Evolutionary conservation across 2,888 invertebrate genomes (phyloP).

Genomic region (Cyclophora punctaria): DNA sequence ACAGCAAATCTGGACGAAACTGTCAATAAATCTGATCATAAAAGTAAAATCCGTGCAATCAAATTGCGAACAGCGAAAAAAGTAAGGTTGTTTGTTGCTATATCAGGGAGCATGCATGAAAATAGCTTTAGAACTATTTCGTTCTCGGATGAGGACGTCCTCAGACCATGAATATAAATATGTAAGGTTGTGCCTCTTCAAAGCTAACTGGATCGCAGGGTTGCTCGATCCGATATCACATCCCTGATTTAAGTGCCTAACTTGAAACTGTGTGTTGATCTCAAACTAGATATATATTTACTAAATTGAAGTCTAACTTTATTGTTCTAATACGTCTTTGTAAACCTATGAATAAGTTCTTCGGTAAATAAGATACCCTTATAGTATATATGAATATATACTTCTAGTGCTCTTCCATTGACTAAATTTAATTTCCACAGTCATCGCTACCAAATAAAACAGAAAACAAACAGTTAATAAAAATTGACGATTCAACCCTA

Average conservation of each 20-base stretch:
- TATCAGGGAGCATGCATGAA: conserved; percentile 55
- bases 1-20: conserved; percentile 54
- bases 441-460: too few relatives aligned
- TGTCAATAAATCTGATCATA: conserved; percentile 70
- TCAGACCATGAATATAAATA: conserved; percentile 64
- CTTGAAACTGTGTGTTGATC: conserved; percentile 6
- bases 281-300: conserved; percentile 4
- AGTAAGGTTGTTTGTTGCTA: conserved; percentile 67
- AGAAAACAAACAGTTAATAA: too few relatives aligned
- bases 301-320: too few relatives aligned
- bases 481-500: too few relatives aligned
- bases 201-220: conserved; percentile 37
- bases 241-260: conserved; percentile 4
- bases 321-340: too few relatives aligned
- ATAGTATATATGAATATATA: too few relatives aligned
- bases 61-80: conserved; percentile 66
- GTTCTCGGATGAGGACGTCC: conserved; percentile 48
- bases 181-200: conserved; percentile 35
- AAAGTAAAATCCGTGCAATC: conserved; percentile 70
- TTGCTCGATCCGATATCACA: conserved; percentile 16
- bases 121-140: conserved; percentile 58
- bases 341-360: too few relatives aligned
- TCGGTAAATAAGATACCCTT: too few relatives aligned
- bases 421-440: too few relatives aligned
- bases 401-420: too few relatives aligned